Evolutionary conservation across 2,888 invertebrate species (phyloP).

Genomic region (Eupithecia inturbata): DNA sequence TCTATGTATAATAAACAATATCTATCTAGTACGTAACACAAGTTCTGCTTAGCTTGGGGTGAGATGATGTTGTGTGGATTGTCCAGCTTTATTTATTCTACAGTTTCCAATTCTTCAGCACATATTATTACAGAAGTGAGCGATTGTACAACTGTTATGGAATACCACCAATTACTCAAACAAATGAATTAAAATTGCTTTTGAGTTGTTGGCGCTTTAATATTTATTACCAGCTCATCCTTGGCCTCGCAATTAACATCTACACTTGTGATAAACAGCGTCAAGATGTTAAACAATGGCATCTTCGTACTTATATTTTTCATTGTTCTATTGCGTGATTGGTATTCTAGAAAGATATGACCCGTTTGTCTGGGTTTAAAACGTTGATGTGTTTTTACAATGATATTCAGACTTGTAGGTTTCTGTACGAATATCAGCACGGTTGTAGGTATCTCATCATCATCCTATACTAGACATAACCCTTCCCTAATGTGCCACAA

Average conservation of each 20-base stretch:
- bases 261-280: conserved; percentile 23
- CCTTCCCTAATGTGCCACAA: no score
- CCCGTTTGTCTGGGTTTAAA: background rate
- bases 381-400: background rate
- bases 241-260: conserved; percentile 36
- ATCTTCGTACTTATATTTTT: conserved; percentile 3
- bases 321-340: conserved; percentile 10
- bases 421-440: background rate
- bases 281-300: conserved; percentile 21
- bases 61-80: no score
- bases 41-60: no score
- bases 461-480: no score
- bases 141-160: conserved; percentile 3
- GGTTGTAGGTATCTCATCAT: background rate
- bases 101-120: background rate
- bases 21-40: no score
- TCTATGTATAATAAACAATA: no score
- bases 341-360: conserved; percentile 4
- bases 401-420: background rate
- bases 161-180: conserved; percentile 16
- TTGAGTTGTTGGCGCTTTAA: conserved; percentile 24
- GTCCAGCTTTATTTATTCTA: no score
- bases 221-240: conserved; percentile 32
- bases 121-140: background rate
- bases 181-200: conserved; percentile 17